Percentiles rank a stretch among this genome's conserved stretches.
phyloP scores from a whole-genome alignment of 1,140 invertebrate genomes.

The Diachasma alloeum region DNA sequence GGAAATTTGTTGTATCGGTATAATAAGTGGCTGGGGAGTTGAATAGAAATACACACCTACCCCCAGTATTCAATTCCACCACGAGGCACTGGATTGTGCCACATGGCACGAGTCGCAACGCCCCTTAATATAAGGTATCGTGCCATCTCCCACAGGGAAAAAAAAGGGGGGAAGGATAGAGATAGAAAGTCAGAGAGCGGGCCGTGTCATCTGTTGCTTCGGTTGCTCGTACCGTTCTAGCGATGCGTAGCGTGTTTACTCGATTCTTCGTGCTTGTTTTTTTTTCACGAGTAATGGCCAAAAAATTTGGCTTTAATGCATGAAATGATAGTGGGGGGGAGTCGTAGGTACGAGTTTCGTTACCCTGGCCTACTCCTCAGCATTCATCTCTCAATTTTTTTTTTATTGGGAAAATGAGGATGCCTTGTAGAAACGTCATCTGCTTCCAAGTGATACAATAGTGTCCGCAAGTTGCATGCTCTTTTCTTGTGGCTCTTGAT shows the following conservation, averaged over 20 bases:
- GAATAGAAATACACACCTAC: not conserved
- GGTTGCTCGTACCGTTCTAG: constrained; percentile 44
- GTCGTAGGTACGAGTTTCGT: too few relatives aligned
- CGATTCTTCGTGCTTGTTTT: not conserved
- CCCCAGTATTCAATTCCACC: not conserved
- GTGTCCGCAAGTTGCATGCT: not conserved
- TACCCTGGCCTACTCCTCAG: too few relatives aligned
- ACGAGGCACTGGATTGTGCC: constrained; percentile 38
- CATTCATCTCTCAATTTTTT: too few relatives aligned
- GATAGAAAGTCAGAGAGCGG: constrained; percentile 43
- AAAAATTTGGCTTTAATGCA: too few relatives aligned
- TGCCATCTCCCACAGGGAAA: constrained; percentile 25
- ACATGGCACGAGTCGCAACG: constrained; percentile 52
- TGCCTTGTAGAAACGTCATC: not conserved
- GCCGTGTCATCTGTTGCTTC: constrained; percentile 61
- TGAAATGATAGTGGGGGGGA: too few relatives aligned
- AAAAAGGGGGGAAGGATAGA: constrained; percentile 45
- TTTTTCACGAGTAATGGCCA: too few relatives aligned
- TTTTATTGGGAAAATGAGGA: too few relatives aligned
- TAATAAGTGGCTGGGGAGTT: not conserved
- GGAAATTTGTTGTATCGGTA: not conserved
- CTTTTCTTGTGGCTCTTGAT: not conserved
- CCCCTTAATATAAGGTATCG: constrained; percentile 33
- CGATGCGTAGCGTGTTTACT: not conserved
- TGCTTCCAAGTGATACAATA: not conserved